phyloP scores from a whole-genome alignment of 1,140 invertebrate genomes.

The Nasonia giraulti region DNA sequence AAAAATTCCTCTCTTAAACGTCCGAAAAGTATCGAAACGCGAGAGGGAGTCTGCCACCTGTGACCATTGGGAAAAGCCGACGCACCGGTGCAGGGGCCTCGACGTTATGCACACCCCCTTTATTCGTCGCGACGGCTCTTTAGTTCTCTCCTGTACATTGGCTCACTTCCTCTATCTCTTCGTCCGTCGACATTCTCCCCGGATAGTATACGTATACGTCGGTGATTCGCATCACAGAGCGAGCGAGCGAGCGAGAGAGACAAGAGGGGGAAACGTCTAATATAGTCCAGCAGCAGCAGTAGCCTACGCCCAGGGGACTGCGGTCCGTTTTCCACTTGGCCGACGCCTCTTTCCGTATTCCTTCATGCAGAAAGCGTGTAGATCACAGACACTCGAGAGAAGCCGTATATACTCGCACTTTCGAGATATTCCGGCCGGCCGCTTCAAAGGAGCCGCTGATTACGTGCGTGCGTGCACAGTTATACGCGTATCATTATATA shows the following conservation, averaged over 20 bases:
- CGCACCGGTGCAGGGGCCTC: not conserved
- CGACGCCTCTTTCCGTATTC: not conserved
- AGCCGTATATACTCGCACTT: not conserved
- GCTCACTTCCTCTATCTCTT: not conserved
- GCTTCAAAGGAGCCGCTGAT: not conserved
- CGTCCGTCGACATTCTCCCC: too few relatives aligned
- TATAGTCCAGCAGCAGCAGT: not conserved
- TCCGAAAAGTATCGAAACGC: conserved; percentile 14
- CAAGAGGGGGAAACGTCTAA: not conserved
- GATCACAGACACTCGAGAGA: conserved; percentile 8
- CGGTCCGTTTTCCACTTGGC: conserved; percentile 44
- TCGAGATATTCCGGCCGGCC: not conserved
- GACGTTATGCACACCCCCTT: conserved; percentile 14
- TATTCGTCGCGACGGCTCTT: conserved; percentile 5
- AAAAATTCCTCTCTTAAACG: not conserved
- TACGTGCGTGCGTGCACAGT: not conserved
- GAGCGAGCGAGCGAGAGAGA: not conserved
- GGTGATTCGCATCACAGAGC: conserved; percentile 17
- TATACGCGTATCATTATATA: too few relatives aligned
- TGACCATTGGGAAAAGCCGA: conserved; percentile 21
- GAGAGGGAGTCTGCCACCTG: not conserved
- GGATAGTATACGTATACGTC: not conserved
- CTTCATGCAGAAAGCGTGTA: conserved; percentile 4
- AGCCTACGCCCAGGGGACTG: conserved; percentile 30
- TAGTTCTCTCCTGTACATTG: not conserved